Percentiles rank a stretch among this genome's conserved stretches.
These are phyloP conservation scores for Meloe dianella DNA, from an alignment of 2,888 invertebrate genomes.

Conservation along the genomic window DNA sequence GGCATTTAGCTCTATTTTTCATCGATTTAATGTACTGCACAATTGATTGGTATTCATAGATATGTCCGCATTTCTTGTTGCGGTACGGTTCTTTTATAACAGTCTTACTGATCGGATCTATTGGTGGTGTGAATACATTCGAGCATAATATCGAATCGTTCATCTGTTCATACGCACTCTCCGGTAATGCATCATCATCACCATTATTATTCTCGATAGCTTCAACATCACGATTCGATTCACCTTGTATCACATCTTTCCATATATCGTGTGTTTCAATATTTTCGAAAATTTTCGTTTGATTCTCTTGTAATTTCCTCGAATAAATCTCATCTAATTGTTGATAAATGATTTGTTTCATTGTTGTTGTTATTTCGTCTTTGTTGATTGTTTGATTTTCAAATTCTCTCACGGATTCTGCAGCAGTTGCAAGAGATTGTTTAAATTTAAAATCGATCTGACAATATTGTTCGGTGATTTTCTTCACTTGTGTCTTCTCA, in stretches of 20 bases:
- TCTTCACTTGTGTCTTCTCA: conserved; percentile 33
- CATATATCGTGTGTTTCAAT: conserved; percentile 38
- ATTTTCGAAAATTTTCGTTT: conserved; percentile 27
- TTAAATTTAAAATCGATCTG: conserved; percentile 34
- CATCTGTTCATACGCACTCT: conserved; percentile 38
- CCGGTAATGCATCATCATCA: conserved; percentile 20
- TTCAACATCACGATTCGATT: conserved; percentile 38
- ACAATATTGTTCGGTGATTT: conserved; percentile 39
- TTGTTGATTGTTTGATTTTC: conserved; percentile 36
- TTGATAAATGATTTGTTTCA: conserved; percentile 38
- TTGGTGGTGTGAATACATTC: conserved; percentile 45
- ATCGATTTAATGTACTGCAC: conserved; percentile 44
- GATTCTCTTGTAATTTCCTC: conserved; percentile 19
- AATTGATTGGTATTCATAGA: conserved; percentile 48
- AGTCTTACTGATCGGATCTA: conserved; percentile 50
- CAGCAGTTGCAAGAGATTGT: conserved; percentile 27
- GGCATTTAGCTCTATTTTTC: conserved; percentile 47
- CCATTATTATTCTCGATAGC: conserved; percentile 25
- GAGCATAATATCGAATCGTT: conserved; percentile 44
- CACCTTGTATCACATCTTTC: conserved; percentile 37
- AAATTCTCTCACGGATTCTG: conserved; percentile 37
- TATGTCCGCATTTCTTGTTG: conserved; percentile 49
- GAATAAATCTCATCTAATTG: conserved; percentile 25
- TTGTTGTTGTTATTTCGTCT: conserved; percentile 27
- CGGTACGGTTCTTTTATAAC: conserved; percentile 45